phyloP scores from a whole-genome alignment of 2,888 invertebrate genomes.

The Sabatieria punctata region DNA sequence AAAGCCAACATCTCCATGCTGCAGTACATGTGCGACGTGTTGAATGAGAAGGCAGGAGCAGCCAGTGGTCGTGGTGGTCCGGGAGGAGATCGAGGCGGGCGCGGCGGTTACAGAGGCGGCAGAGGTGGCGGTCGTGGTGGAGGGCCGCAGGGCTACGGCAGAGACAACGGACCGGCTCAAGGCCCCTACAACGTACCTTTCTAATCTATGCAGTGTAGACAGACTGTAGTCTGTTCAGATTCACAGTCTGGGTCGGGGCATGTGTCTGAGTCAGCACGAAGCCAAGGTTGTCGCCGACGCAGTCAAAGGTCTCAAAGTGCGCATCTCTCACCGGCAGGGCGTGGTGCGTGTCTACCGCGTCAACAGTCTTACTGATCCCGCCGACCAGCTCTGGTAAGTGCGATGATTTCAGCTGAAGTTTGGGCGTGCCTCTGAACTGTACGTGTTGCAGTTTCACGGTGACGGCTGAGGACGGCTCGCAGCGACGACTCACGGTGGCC shows the following conservation, averaged over 20 bases:
- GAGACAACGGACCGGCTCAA: not conserved
- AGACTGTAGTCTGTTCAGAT: too few relatives aligned
- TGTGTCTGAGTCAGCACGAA: constrained; percentile 17
- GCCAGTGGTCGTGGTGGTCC: constrained; percentile 1
- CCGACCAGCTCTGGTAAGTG: constrained; percentile 16
- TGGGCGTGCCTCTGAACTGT: not conserved
- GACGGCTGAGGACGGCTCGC: constrained; percentile 13
- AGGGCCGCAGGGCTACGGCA: not conserved
- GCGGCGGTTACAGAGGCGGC: not conserved
- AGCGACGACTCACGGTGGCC: constrained; percentile 17
- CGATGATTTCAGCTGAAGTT: too few relatives aligned
- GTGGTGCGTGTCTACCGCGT: constrained; percentile 23
- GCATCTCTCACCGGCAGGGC: constrained; percentile 18
- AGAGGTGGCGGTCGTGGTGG: not conserved
- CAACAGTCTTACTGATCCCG: constrained; percentile 19
- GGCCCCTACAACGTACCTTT: too few relatives aligned
- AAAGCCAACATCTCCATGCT: constrained; percentile 20
- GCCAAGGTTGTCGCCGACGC: constrained; percentile 16
- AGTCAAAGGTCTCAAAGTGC: constrained; percentile 19
- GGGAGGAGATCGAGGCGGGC: constrained; percentile 1
- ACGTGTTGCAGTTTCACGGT: constrained; percentile 18
- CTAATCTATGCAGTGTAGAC: too few relatives aligned
- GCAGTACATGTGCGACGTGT: constrained; percentile 24
- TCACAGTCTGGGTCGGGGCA: constrained; percentile 14
- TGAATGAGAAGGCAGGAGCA: constrained; percentile 10